These are phyloP conservation scores for Proteles cristata DNA, from an alignment of 2,113 vertebrate species.

Conservation along the genomic window DNA sequence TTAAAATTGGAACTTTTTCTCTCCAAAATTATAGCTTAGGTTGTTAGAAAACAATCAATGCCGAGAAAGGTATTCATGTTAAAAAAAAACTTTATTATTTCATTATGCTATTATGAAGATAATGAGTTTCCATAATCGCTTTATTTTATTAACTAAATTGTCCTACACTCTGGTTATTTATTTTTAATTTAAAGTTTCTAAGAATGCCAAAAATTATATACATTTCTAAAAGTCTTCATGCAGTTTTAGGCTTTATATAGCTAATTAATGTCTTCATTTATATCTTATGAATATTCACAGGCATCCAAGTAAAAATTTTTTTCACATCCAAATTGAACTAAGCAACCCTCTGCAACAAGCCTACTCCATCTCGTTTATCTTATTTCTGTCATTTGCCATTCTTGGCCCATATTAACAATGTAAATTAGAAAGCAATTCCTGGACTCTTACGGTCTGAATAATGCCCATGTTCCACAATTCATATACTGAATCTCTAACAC, in stretches of 20 bases:
- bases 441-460: background rate
- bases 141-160: background rate
- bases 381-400: background rate
- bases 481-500: background rate
- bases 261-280: background rate
- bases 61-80: background rate
- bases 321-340: background rate
- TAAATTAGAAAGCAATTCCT: background rate
- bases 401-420: background rate
- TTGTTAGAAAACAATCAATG: background rate
- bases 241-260: background rate
- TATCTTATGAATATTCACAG: background rate
- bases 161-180: background rate
- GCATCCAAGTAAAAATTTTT: background rate
- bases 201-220: background rate
- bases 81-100: background rate
- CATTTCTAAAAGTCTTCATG: background rate
- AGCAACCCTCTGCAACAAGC: background rate
- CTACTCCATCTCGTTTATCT: background rate
- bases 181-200: constrained; percentile 10
- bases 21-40: background rate
- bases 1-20: background rate
- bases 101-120: background rate
- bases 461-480: fast-evolving
- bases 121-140: background rate